Evolutionary conservation across 2,888 invertebrate species (phyloP).

Genomic region (Dendrolimus houi): DNA sequence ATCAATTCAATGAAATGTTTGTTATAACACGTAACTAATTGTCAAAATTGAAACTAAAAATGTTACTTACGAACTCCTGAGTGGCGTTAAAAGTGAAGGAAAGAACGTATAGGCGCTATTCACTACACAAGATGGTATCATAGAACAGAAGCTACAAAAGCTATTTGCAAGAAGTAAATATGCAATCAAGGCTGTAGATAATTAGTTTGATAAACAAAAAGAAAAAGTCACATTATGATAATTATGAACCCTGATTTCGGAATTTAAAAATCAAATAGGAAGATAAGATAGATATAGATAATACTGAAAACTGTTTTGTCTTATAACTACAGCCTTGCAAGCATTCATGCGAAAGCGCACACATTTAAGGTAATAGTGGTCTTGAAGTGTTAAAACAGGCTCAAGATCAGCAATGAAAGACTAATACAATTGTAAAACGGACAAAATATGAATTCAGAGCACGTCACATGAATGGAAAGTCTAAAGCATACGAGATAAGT

Average conservation of each 20-base stretch:
- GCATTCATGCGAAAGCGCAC: constrained; percentile 35
- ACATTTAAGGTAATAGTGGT: background rate
- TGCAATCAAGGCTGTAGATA: background rate
- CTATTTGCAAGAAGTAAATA: constrained; percentile 3
- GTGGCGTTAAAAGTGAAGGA: constrained; percentile 35
- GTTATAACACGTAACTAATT: background rate
- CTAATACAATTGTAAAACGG: too few species aligned
- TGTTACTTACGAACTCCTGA: constrained; percentile 39
- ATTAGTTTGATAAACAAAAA: background rate
- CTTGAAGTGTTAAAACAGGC: too few species aligned
- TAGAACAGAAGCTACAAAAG: constrained; percentile 27
- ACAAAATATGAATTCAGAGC: too few species aligned
- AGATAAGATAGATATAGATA: too few species aligned
- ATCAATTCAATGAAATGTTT: too few species aligned
- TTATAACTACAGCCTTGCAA: constrained; percentile 8
- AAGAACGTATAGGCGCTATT: constrained; percentile 15
- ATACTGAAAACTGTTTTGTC: too few species aligned
- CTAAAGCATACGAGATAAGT: background rate
- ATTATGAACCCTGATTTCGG: too few species aligned
- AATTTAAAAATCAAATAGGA: too few species aligned
- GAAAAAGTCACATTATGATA: too few species aligned
- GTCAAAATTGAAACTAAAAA: constrained; percentile 9
- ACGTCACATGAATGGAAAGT: too few species aligned
- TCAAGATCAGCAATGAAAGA: too few species aligned
- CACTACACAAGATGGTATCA: constrained; percentile 12